Base-by-base conservation (phyloP, 2,113 vertebrate species). In the Myrmophylax atrothorax region DNA sequence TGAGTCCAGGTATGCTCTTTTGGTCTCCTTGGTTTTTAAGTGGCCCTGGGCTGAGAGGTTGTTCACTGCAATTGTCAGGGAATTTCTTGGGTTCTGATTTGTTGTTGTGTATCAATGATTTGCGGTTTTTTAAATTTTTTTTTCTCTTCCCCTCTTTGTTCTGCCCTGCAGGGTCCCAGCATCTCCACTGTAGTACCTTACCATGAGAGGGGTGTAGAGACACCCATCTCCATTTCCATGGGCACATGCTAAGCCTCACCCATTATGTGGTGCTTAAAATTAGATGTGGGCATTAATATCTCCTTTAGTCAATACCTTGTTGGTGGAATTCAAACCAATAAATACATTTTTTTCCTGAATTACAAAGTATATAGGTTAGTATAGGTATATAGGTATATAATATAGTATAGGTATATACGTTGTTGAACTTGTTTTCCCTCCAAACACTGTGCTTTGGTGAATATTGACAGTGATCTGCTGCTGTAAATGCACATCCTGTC, bases 1-100 rank as follows among this genome's bases (percentile, higher is more conserved):
- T 44, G 33, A 25, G 9, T 16, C 37, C 49, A 3, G 0, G 0
- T 38, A 12, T 23, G 24, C 6, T 62, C 5, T 77, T 58, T 47
- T n/a, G 35, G 29, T 46, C 25, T 72, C 1, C 24, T 56, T 77
- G 66, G 24, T 24, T 56, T 64, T n/a, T 49, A 66, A 77, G 38
- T 28, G 7, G 8, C 11, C 9, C 60, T 68, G n/a, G 17, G 28
- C 31, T 56, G 42, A 37, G 23, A 49, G 17, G 5, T 29, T 7
- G 28, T 42, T 67, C 40, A 9, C 26, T 80, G 52, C 12, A 40
- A 1, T 23, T 49, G 31, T 9, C 40, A 23, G 31, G 18, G 49
- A n/a, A 10, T 72, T 60, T 63, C 40, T 67, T 11, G 24, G 9
- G 8, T 37, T 80, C 18, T 67, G 35, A 12, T 18, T 24, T 67